phyloP scores from a whole-genome alignment of 2,797 vertebrate genomes.

The Micromesistius poutassou region DNA sequence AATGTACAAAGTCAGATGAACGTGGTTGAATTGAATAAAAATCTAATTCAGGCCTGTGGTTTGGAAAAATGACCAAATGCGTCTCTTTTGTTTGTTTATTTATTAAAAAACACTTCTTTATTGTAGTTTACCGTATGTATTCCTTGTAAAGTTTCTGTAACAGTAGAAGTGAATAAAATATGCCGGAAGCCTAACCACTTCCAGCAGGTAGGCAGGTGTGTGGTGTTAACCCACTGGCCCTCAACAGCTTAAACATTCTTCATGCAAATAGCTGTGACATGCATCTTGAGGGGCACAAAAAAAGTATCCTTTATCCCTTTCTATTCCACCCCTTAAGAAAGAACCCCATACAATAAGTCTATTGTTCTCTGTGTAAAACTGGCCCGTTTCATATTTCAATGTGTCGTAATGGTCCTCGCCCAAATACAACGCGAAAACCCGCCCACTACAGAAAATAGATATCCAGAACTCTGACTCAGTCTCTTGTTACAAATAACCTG shows the following conservation, averaged over 20 bases:
- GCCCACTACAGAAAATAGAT: slow-evolving; percentile 63
- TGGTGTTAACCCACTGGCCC: slow-evolving; percentile 22
- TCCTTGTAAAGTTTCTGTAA: slow-evolving; percentile 67
- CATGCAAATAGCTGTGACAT: slow-evolving; percentile 76
- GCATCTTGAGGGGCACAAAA: slow-evolving; percentile 52
- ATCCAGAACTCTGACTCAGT: slow-evolving; percentile 48
- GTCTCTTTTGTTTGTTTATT: slow-evolving; percentile 14
- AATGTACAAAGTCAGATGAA: neutral
- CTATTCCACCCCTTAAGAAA: slow-evolving; percentile 12
- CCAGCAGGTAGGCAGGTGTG: slow-evolving; percentile 24
- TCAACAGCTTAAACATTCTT: slow-evolving; percentile 65
- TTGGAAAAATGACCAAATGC: slow-evolving; percentile 41
- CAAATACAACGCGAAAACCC: neutral
- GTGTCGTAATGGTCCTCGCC: slow-evolving; percentile 27
- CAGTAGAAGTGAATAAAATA: slow-evolving; percentile 76
- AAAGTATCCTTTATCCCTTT: slow-evolving; percentile 21
- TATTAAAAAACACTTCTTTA: slow-evolving; percentile 75
- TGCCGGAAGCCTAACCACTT: slow-evolving; percentile 59
- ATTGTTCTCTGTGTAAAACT: neutral
- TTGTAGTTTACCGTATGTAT: slow-evolving; percentile 62
- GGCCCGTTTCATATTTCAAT: slow-evolving; percentile 23
- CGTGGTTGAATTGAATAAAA: slow-evolving; percentile 1
- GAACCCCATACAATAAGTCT: slow-evolving; percentile 15
- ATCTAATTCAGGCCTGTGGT: neutral
- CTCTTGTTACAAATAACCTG: slow-evolving; percentile 46